phyloP scores from a whole-genome alignment of 2,113 vertebrate genomes.

The Plecotus auritus region DNA sequence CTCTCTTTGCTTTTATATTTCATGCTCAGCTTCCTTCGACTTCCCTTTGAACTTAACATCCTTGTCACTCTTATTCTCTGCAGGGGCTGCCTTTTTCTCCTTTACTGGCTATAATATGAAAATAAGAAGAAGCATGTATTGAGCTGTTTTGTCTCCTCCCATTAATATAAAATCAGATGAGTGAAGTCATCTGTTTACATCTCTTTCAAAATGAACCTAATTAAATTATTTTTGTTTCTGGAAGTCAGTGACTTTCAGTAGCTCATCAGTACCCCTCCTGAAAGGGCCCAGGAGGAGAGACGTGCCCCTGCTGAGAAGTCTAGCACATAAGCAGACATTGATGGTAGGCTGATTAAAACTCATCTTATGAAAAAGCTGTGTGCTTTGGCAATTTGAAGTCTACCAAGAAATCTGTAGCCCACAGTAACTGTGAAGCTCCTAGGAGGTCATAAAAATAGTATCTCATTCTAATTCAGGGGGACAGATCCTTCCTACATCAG shows the following conservation, averaged over 20 bases:
- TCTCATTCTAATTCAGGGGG: conserved; percentile 20
- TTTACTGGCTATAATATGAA: neutral
- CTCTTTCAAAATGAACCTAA: neutral
- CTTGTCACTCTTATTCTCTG: neutral
- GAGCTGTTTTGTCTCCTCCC: neutral
- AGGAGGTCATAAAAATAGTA: conserved; percentile 34
- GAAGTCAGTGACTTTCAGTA: neutral
- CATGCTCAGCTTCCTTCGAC: neutral
- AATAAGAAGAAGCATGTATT: neutral
- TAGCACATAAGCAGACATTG: neutral
- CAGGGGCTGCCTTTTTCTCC: neutral
- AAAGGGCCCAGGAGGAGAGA: neutral
- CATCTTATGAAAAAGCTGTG: conserved; percentile 25
- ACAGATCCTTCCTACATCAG: neutral
- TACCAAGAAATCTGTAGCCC: conserved; percentile 10
- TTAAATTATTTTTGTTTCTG: conserved; percentile 24
- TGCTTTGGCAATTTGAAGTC: neutral
- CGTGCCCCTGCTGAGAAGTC: neutral
- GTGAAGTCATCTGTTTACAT: conserved; percentile 11
- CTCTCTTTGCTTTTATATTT: neutral
- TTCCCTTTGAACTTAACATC: conserved; percentile 9
- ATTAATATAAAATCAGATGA: neutral
- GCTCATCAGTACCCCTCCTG: neutral
- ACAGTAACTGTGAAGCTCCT: neutral
- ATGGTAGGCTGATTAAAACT: conserved; percentile 30